Conservation (phyloP, 1,140 invertebrate species). For the Aporrectodea caliginosa region DNA sequence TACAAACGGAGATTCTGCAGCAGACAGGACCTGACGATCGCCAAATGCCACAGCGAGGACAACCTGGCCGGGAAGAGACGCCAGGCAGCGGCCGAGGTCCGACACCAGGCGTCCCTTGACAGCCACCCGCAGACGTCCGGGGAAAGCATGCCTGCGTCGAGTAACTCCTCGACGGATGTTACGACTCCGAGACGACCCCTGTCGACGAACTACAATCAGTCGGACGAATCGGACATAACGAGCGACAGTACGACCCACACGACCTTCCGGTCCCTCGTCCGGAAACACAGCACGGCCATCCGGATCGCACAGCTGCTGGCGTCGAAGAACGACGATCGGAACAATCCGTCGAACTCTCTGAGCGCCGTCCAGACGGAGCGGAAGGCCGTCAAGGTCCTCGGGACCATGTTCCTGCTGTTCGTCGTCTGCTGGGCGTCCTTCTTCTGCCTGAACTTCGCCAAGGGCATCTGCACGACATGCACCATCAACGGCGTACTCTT, state of each 20-base stretch:
- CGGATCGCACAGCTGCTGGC: not conserved
- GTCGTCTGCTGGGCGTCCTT: slow-evolving; percentile 90
- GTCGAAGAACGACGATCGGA: not conserved
- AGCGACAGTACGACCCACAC: not conserved
- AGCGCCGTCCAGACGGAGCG: slow-evolving; percentile 63
- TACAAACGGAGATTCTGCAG: not conserved
- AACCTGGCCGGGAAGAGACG: not conserved
- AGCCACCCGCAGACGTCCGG: not conserved
- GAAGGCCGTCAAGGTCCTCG: slow-evolving; percentile 84
- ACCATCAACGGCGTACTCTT: slow-evolving; percentile 59
- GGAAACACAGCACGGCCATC: not conserved
- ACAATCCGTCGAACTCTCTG: not conserved
- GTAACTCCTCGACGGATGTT: not conserved
- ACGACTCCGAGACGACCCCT: not conserved
- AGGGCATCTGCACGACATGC: slow-evolving; percentile 69
- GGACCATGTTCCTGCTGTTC: slow-evolving; percentile 88
- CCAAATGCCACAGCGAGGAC: not conserved
- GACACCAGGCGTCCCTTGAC: not conserved
- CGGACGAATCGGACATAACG: not conserved
- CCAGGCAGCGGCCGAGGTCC: not conserved
- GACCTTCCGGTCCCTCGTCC: not conserved
- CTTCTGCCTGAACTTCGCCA: slow-evolving; percentile 80
- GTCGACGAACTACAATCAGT: no score
- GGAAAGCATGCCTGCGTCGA: not conserved
- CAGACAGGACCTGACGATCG: not conserved